phyloP scores from a whole-genome alignment of 2,888 invertebrate genomes.

The Cerceris rybyensis region DNA sequence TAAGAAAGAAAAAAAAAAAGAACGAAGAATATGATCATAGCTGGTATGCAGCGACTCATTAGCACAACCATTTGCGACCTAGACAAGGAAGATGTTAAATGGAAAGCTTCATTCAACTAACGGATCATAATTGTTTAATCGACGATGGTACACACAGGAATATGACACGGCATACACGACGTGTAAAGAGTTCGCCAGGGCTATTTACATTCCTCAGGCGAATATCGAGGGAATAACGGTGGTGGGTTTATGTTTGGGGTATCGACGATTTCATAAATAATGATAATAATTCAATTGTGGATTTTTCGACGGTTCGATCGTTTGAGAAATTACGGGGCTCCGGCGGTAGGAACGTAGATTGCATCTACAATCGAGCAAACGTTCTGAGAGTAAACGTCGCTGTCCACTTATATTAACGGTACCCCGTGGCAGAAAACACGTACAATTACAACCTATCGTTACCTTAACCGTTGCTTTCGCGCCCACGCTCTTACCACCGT shows the following conservation, averaged over 20 bases:
- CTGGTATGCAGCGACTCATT: background rate
- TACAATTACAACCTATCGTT: constrained; percentile 65
- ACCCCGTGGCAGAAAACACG: constrained; percentile 52
- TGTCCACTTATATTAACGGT: constrained; percentile 68
- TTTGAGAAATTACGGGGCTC: constrained; percentile 54
- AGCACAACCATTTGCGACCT: constrained; percentile 2
- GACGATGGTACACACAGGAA: constrained; percentile 16
- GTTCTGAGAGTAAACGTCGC: constrained; percentile 34
- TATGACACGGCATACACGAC: constrained; percentile 23
- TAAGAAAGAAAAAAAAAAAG: too few relatives aligned
- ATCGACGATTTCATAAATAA: constrained; percentile 50
- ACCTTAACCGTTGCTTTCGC: constrained; percentile 59
- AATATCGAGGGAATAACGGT: constrained; percentile 47
- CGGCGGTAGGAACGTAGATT: constrained; percentile 29
- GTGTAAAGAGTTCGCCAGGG: constrained; percentile 32
- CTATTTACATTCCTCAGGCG: constrained; percentile 44
- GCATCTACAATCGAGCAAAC: constrained; percentile 43
- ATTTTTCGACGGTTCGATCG: constrained; percentile 51
- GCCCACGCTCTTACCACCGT: constrained; percentile 59
- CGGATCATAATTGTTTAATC: constrained; percentile 54
- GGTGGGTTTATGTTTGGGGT: constrained; percentile 28
- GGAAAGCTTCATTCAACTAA: constrained; percentile 25
- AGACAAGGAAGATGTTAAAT: background rate
- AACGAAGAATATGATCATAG: too few relatives aligned
- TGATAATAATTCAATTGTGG: constrained; percentile 62